phyloP scores from a whole-genome alignment of 2,113 vertebrate species.

The Xenus cinereus region DNA sequence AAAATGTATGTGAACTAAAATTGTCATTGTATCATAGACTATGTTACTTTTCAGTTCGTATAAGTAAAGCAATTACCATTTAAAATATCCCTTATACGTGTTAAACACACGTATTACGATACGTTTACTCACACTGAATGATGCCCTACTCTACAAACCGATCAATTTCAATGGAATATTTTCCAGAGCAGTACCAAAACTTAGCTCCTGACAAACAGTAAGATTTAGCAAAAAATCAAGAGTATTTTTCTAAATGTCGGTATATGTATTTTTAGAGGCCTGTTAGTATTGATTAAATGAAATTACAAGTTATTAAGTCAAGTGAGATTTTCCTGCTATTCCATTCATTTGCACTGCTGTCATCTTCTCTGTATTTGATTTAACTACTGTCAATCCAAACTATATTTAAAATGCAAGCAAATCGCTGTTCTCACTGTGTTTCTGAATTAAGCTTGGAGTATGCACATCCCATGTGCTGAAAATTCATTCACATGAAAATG shows the following conservation, averaged over 20 bases:
- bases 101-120: neutral
- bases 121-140: neutral
- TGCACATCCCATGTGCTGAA: neutral
- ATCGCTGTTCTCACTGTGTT: neutral
- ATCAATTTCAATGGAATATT: neutral
- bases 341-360: neutral
- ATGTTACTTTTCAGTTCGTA: neutral
- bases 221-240: neutral
- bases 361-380: neutral
- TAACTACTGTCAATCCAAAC: neutral
- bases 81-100: neutral
- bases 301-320: neutral
- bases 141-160: neutral
- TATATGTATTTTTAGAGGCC: neutral
- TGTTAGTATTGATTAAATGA: neutral
- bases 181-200: neutral
- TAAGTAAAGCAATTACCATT: neutral
- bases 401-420: neutral
- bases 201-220: neutral
- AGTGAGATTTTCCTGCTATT: neutral
- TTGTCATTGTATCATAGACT: neutral
- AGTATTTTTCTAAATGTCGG: neutral
- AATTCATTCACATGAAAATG: neutral
- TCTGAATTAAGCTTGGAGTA: neutral
- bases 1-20: neutral